Evolutionary conservation across 1,140 invertebrate genomes (phyloP).

Genomic region (Ptiloglossa arizonensis): DNA sequence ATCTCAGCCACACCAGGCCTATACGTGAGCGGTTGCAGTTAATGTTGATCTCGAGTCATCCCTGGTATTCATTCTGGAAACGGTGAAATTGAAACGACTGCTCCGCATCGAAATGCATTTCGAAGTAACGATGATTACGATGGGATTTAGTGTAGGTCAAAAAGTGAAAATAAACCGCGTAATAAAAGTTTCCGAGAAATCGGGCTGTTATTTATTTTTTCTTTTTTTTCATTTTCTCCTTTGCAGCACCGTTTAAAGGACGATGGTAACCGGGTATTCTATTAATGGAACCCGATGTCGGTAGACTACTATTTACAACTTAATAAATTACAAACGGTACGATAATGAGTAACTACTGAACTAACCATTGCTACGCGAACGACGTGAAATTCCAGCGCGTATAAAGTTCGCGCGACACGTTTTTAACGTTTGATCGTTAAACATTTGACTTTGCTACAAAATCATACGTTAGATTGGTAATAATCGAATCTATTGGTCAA

Average conservation of each 20-base stretch:
- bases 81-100: neutral
- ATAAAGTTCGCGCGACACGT: neutral
- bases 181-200: neutral
- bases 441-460: no score
- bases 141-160: neutral
- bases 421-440: slow-evolving; percentile 2
- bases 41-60: slow-evolving; percentile 4
- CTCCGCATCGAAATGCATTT: neutral
- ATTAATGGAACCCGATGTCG: neutral
- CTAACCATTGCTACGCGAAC: no score
- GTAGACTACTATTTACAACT: slow-evolving; percentile 23
- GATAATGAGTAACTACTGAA: neutral
- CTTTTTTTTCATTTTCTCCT: neutral
- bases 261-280: neutral
- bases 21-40: slow-evolving; percentile 5
- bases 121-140: neutral
- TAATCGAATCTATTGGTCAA: neutral
- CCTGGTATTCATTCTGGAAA: neutral
- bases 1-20: slow-evolving; percentile 11
- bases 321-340: slow-evolving; percentile 9
- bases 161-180: neutral
- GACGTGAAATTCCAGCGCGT: slow-evolving; percentile 3
- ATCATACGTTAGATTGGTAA: neutral
- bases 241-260: neutral
- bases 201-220: no score